Base-by-base conservation (phyloP, 2,113 vertebrate species). In the Corvus hawaiiensis region DNA sequence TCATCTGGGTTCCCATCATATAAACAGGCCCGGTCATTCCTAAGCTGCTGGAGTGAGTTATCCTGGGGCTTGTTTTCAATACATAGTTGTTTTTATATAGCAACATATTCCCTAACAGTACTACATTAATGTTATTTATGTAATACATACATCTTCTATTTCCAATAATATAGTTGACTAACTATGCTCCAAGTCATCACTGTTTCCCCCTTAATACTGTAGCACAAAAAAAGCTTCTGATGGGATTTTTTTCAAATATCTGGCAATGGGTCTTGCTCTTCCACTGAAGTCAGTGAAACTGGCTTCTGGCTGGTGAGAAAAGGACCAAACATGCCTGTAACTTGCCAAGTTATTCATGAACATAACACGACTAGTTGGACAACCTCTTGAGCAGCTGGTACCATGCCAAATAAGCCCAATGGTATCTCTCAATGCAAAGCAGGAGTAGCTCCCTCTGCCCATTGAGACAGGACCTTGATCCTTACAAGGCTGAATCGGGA, bases 401-500 rank as follows among this genome's bases (percentile, higher is more conserved):
- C 23, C 37, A 18, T 12, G 24, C 44, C 58, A 72, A 63, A 18
- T 28, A 64, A 68, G 7, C 62, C 46, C 4, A 35, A 17, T 2
- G 52, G 14, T 23, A 52, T 13, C 24, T 68, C 52, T 49, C 26
- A 44, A 8, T 0, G 12, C n/a, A 55, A 93, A 90, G 61, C 35
- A 87, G n/a, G 22, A 68, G 71, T 51, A 80, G 39, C 12, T 82
- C 18, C 35, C 37, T 78, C 62, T 69, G 28, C 59, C 69, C 1
- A 0, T 26, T 6, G 19, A 79, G 46, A 48, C 17, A 55, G 41
- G 55, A 83, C 10, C 24, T 82, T 0, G 10, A 41, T 67, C 33
- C 41, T 33, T 26, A 52, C 44, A 11, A 35, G 19, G 22, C 41
- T 74, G 59, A 56, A n/a, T 6, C 0, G 0, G 26, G n/a, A 56